Evolutionary conservation across 2,888 invertebrate species (phyloP).

Genomic region (Tupiocoris notatus): DNA sequence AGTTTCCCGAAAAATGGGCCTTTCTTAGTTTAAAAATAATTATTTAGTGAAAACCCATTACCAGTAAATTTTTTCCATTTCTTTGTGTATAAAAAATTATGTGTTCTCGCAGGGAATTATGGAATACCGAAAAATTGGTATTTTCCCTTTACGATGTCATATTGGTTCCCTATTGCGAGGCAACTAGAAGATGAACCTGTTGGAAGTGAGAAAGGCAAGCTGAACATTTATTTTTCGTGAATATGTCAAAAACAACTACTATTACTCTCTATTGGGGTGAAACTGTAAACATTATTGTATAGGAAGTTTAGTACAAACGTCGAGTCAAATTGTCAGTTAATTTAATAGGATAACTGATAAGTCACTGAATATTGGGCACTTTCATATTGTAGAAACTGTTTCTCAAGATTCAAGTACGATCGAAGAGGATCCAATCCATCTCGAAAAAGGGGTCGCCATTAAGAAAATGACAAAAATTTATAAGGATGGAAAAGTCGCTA

Average conservation of each 20-base stretch:
- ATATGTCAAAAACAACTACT: background rate
- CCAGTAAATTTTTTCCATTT: no score
- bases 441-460: constrained; percentile 69
- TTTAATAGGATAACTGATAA: no score
- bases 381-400: background rate
- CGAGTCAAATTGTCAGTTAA: no score
- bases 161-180: constrained; percentile 54
- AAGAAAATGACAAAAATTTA: constrained; percentile 70
- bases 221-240: no score
- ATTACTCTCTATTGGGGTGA: no score
- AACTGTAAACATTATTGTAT: no score
- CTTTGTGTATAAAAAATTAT: background rate
- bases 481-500: constrained; percentile 63
- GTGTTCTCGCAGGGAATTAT: constrained; percentile 55
- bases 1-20: no score
- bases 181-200: background rate
- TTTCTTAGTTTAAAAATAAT: no score
- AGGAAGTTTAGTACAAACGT: no score
- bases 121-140: constrained; percentile 61
- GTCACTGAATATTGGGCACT: no score
- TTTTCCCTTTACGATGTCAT: constrained; percentile 57
- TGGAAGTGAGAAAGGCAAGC: constrained; percentile 12
- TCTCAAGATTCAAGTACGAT: constrained; percentile 2
- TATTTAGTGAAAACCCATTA: no score
- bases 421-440: constrained; percentile 57